These are phyloP conservation scores for Drosophila paramelanica DNA, from an alignment of 2,888 invertebrate genomes.

Conservation along the genomic window DNA sequence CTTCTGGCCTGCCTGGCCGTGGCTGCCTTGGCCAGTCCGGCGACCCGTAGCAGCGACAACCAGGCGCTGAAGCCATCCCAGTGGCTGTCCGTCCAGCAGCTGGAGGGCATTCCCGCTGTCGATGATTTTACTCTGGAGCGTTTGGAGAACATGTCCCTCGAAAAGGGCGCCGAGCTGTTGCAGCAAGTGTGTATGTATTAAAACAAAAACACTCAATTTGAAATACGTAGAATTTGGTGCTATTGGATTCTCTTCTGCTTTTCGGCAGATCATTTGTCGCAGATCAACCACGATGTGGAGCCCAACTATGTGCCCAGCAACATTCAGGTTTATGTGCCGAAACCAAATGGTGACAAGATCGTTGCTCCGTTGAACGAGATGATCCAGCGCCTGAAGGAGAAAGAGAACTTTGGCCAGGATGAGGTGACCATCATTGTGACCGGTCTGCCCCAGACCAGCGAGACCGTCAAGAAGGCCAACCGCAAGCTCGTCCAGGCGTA, in stretches of 20 bases:
- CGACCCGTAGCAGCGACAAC: constrained; percentile 40
- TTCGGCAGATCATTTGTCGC: constrained; percentile 73
- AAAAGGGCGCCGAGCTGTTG: constrained; percentile 74
- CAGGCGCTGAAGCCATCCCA: constrained; percentile 71
- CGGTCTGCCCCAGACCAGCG: constrained; percentile 72
- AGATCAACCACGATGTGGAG: constrained; percentile 69
- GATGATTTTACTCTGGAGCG: constrained; percentile 69
- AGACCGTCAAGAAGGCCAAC: constrained; percentile 73
- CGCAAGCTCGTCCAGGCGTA: constrained; percentile 77
- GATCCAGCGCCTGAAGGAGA: constrained; percentile 58
- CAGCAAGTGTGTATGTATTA: constrained; percentile 76
- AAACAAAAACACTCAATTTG: neutral
- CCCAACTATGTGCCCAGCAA: constrained; percentile 69
- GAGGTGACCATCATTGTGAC: constrained; percentile 82
- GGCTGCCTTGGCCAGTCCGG: constrained; percentile 58
- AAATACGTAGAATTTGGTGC: no score
- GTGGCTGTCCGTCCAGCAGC: constrained; percentile 71
- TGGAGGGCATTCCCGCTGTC: constrained; percentile 76
- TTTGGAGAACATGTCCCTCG: constrained; percentile 73
- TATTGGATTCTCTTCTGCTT: neutral
- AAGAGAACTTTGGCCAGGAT: constrained; percentile 69
- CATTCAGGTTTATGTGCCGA: constrained; percentile 54
- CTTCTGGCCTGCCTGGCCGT: constrained; percentile 69
- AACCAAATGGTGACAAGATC: constrained; percentile 61
- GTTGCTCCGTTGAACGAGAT: constrained; percentile 62